Conservation (phyloP, 2,113 vertebrate genomes). For the Platysteira castanea region DNA sequence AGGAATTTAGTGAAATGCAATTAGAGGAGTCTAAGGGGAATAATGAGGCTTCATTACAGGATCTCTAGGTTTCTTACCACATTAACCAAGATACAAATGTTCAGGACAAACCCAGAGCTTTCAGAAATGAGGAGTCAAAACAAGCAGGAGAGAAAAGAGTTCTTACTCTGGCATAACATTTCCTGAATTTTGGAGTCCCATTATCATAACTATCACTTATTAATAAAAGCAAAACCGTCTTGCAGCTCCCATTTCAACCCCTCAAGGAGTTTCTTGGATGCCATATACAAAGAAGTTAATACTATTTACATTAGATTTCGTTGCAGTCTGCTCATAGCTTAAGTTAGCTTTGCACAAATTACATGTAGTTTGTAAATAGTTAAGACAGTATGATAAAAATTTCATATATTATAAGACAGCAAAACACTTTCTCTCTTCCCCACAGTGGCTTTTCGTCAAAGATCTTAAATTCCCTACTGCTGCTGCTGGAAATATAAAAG, state of each 20-base stretch:
- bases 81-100: neutral
- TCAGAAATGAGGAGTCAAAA: neutral
- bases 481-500: neutral
- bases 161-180: neutral
- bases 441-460: neutral
- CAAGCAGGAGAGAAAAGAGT: neutral
- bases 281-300: neutral
- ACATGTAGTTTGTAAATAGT: neutral
- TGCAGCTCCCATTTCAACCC: neutral
- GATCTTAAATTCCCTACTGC: neutral
- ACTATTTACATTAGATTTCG: neutral
- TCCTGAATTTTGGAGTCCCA: neutral
- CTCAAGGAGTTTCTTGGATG: neutral
- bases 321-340: neutral
- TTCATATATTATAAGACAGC: neutral
- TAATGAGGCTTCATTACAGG: neutral
- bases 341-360: neutral
- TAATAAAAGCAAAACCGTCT: neutral
- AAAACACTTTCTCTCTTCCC: neutral
- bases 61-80: neutral
- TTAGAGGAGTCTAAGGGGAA: neutral
- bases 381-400: neutral
- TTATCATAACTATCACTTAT: neutral
- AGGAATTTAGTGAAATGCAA: neutral
- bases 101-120: neutral